Evolutionary conservation across 2,113 vertebrate species (phyloP), one percentile per base, ranked within the genome.

Genomic region (Motacilla alba): DNA sequence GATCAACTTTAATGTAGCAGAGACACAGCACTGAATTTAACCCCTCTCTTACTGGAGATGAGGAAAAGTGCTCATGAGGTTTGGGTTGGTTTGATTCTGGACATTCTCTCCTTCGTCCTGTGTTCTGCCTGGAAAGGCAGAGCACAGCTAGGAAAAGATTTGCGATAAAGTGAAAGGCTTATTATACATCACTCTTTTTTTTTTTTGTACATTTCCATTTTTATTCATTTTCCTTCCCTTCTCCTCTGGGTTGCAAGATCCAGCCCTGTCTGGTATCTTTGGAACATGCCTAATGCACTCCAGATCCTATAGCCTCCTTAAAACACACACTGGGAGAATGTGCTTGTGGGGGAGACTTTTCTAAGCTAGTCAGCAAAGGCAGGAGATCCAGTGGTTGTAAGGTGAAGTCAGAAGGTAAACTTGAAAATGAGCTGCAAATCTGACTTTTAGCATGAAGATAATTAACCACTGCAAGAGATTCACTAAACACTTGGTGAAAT

Each of bases 401-500:
- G 64, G 60, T 75, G 49, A 94, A 95, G 44, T 70, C 72, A 93
- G 72, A 94, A 78, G 35, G 86, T 77, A 88, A 93, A 81, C 21
- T 90, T 67, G 80, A 94, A 92, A 83, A 86, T 59, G 43, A 96
- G 83, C 68, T 83, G 47, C 68, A 90, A 81, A 41, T 63, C 59
- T 89, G 88, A 93, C 79, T 94, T 97, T 93, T 56, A 78, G 63
- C 37, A 50, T 81, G 31, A 86, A 59, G 52, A 88, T 88, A 96
- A 96, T 94, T 94, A 94, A 83, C 75, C 8, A 2, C 59, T 90
- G 82, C 75, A 83, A 76, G 72, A 93, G 35, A 93, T 86, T 93
- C 88, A 70, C 93, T 83, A 81, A 93, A 90, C 90, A 78, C 35
- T 86, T 83, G 35, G 64, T 92, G 68, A 93, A 95, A 75, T 82